These are phyloP conservation scores for Cichlasoma orientale DNA, from an alignment of 2,797 vertebrate genomes.

Conservation along the genomic window DNA sequence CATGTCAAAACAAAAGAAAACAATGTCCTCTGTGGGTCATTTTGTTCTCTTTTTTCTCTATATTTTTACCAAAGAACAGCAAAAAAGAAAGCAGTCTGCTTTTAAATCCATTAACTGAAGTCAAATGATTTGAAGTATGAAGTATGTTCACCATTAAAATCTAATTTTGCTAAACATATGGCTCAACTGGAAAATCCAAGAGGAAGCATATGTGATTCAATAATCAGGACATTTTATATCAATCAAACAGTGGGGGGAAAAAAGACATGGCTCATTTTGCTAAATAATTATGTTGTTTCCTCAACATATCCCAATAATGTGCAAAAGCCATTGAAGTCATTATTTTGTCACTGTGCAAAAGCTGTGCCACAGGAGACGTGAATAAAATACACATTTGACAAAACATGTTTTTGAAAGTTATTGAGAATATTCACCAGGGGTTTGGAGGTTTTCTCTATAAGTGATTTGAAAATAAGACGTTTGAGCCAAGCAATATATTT, in stretches of 20 bases:
- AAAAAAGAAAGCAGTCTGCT: not conserved
- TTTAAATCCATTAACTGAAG: not conserved
- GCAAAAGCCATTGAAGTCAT: not conserved
- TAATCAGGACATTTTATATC: not conserved
- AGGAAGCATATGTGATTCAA: rapidly evolving
- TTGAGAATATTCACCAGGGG: not conserved
- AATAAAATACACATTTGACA: not conserved
- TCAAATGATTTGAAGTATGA: not conserved
- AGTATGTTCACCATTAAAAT: not conserved
- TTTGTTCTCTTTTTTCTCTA: not conserved
- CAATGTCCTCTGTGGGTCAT: not conserved
- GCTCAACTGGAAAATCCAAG: not conserved
- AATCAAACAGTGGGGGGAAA: not conserved
- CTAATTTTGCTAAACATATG: not conserved
- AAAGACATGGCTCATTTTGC: too few species aligned
- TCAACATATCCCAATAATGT: rapidly evolving
- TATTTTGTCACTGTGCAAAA: not conserved
- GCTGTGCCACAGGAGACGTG: not conserved
- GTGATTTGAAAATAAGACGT: not conserved
- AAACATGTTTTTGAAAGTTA: not conserved
- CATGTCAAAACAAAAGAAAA: not conserved
- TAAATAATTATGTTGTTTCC: not conserved
- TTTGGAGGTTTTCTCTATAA: not conserved
- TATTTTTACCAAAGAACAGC: not conserved
- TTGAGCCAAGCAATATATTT: not conserved